Conservation (phyloP, 2,888 invertebrate species). For the Diloba caeruleocephala region DNA sequence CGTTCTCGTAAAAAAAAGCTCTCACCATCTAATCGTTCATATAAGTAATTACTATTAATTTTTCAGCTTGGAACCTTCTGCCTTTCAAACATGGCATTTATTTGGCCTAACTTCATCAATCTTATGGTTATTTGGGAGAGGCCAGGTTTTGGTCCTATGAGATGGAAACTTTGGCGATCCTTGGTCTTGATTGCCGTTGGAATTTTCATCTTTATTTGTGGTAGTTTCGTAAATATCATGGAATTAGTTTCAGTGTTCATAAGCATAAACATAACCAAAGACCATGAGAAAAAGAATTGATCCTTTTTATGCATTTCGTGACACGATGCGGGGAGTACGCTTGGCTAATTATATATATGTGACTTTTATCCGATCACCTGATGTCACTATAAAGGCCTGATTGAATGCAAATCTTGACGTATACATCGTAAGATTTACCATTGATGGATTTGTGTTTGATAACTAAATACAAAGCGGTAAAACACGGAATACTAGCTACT, state of each 20-base stretch:
- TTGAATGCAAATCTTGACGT: no score
- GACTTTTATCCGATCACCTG: no score
- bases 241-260: constrained; percentile 55
- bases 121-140: constrained; percentile 62
- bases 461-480: no score
- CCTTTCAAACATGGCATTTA: constrained; percentile 72
- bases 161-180: constrained; percentile 64
- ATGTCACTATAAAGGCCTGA: no score
- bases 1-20: neutral
- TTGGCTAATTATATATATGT: no score
- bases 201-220: constrained; percentile 55
- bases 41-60: neutral
- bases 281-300: no score
- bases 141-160: constrained; percentile 64
- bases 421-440: no score
- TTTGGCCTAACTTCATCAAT: constrained; percentile 66
- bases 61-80: constrained; percentile 72
- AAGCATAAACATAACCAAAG: neutral
- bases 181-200: constrained; percentile 51
- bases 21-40: neutral
- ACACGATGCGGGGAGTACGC: no score
- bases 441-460: no score
- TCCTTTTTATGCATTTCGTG: no score
- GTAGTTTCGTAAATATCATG: constrained; percentile 59
- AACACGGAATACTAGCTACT: no score